Evolutionary conservation across 1,140 invertebrate genomes (phyloP).

Genomic region (Magallana gigas): DNA sequence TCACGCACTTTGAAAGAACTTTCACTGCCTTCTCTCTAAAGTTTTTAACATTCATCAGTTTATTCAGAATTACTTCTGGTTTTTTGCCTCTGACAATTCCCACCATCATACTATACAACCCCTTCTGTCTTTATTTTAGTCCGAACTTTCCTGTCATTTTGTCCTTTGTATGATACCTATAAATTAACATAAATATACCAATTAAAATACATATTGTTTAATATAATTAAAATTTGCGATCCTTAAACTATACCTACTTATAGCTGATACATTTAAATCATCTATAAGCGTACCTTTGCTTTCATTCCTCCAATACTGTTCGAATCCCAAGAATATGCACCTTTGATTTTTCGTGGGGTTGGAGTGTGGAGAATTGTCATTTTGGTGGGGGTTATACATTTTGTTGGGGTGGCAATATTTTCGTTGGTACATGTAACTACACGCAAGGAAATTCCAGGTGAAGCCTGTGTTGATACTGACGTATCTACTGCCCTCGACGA

Average conservation of each 20-base stretch:
- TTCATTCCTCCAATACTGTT: background rate
- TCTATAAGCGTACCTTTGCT: background rate
- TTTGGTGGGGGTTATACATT: background rate
- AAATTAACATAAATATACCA: background rate
- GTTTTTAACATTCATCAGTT: background rate
- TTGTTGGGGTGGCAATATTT: background rate
- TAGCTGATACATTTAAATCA: background rate
- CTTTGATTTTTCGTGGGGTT: background rate
- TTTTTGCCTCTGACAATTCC: background rate
- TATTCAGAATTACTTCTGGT: constrained; percentile 1
- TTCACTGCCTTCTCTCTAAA: background rate
- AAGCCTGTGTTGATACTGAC: background rate
- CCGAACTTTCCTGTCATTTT: background rate
- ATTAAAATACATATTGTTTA: background rate
- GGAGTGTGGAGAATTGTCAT: background rate
- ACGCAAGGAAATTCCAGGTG: background rate
- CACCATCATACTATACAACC: background rate
- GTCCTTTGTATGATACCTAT: background rate
- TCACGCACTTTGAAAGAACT: background rate
- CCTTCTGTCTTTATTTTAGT: background rate
- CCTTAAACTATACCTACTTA: background rate
- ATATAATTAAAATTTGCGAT: background rate
- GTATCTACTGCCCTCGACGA: no score
- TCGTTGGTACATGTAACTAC: background rate
- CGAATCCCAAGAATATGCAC: background rate